phyloP scores from a whole-genome alignment of 2,113 vertebrate genomes.

The Pycnonotus jocosus region DNA sequence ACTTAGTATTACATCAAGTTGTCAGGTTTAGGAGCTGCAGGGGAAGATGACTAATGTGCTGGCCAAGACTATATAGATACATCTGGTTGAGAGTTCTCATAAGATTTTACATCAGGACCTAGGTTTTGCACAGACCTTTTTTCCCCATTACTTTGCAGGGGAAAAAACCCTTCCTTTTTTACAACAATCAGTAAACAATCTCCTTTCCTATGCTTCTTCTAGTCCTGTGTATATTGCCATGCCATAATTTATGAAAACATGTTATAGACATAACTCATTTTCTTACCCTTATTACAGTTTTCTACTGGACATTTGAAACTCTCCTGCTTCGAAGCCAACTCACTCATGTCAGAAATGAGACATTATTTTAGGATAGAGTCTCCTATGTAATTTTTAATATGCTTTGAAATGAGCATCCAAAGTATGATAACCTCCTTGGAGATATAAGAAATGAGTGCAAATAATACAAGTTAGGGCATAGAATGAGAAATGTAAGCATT shows the following conservation, averaged over 20 bases:
- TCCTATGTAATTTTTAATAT: not conserved
- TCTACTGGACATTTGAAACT: not conserved
- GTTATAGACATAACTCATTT: not conserved
- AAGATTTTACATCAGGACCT: not conserved
- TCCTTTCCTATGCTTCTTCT: not conserved
- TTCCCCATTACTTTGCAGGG: not conserved
- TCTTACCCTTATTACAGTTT: not conserved
- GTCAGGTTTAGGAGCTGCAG: not conserved
- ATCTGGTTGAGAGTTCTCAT: not conserved
- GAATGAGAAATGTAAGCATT: not conserved
- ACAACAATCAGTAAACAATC: not conserved
- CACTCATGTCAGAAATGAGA: not conserved
- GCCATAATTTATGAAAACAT: not conserved
- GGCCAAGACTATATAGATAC: not conserved
- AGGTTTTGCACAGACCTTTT: not conserved
- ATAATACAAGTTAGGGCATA: not conserved
- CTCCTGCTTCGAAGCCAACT: not conserved
- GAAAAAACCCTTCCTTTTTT: not conserved
- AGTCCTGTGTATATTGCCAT: rapidly evolving
- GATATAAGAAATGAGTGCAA: not conserved
- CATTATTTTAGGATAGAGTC: not conserved
- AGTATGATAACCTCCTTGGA: not conserved
- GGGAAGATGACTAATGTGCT: not conserved
- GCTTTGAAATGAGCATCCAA: not conserved
- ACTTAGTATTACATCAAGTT: not conserved